A percentile compares a stretch with the other conserved stretches of the same genome.
phyloP scores from a whole-genome alignment of 2,113 vertebrate species.

The Entelurus aequoreus region DNA sequence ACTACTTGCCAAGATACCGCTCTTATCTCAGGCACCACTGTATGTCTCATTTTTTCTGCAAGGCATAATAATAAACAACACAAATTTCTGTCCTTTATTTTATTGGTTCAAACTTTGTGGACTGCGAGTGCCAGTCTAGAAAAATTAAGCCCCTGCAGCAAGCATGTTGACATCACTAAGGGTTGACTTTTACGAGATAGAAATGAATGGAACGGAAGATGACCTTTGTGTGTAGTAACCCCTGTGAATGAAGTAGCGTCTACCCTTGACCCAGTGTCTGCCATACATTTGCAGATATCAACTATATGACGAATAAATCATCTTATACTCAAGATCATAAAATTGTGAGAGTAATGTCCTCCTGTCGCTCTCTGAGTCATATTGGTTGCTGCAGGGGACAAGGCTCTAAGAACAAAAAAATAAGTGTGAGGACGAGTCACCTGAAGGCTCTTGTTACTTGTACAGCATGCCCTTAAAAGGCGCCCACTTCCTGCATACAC shows the following conservation, averaged over 20 bases:
- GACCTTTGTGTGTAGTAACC: background rate
- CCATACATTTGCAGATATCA: background rate
- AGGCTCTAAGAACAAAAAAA: background rate
- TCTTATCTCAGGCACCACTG: too few species aligned
- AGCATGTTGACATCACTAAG: background rate
- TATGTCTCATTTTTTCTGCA: background rate
- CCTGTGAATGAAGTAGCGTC: background rate
- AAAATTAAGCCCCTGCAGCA: background rate
- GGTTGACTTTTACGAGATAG: background rate
- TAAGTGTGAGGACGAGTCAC: conserved; percentile 1
- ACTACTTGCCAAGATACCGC: too few species aligned
- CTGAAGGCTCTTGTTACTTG: conserved; percentile 3
- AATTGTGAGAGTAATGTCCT: conserved; percentile 1
- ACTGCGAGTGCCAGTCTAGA: conserved; percentile 4
- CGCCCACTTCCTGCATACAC: background rate
- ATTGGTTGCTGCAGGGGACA: background rate
- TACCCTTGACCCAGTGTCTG: background rate
- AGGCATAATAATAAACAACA: background rate
- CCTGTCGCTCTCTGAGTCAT: conserved; percentile 6
- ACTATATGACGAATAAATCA: background rate
- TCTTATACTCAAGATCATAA: background rate
- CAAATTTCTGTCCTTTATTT: background rate
- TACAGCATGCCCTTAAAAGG: conserved; percentile 58
- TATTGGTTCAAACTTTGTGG: background rate
- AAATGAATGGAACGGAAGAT: background rate